These are phyloP conservation scores for Ginglymostoma cirratum DNA, from an alignment of 2,113 vertebrate species.

Conservation along the genomic window DNA sequence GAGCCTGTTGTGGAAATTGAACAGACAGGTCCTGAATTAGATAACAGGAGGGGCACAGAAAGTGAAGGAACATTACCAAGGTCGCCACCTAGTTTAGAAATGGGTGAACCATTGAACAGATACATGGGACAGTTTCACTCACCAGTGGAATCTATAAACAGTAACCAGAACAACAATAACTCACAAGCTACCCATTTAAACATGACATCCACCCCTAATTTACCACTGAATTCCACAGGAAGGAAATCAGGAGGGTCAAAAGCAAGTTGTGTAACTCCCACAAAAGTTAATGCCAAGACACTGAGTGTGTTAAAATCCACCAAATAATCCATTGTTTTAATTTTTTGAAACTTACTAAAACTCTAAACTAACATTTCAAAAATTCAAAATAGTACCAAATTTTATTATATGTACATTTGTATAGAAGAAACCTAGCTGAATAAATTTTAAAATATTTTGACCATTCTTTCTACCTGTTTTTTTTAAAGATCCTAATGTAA, in stretches of 20 bases:
- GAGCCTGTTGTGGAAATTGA: conserved; percentile 84
- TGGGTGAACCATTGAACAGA: conserved; percentile 65
- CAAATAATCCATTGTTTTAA: background rate
- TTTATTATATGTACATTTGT: conserved; percentile 29
- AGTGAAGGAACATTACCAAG: conserved; percentile 48
- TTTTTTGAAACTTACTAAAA: background rate
- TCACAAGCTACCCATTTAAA: conserved; percentile 52
- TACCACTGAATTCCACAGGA: conserved; percentile 69
- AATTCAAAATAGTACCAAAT: background rate
- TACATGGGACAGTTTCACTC: conserved; percentile 87
- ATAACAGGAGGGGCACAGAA: conserved; percentile 68
- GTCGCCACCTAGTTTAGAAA: conserved; percentile 45
- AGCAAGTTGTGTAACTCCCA: conserved; percentile 54
- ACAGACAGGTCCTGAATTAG: conserved; percentile 59
- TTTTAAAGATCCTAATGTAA: conserved; percentile 29
- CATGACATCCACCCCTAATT: conserved; percentile 54
- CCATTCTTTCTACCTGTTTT: background rate
- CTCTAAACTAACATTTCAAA: background rate
- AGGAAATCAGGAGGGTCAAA: conserved; percentile 70
- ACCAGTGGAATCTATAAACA: conserved; percentile 90
- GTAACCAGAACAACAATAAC: conserved; percentile 84
- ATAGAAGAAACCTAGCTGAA: conserved; percentile 12
- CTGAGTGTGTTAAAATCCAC: conserved; percentile 58
- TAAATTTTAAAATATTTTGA: background rate
- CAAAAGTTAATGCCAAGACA: conserved; percentile 75